Base-by-base conservation (phyloP, 2,113 vertebrate species). In the Notarius quadriscutis region DNA sequence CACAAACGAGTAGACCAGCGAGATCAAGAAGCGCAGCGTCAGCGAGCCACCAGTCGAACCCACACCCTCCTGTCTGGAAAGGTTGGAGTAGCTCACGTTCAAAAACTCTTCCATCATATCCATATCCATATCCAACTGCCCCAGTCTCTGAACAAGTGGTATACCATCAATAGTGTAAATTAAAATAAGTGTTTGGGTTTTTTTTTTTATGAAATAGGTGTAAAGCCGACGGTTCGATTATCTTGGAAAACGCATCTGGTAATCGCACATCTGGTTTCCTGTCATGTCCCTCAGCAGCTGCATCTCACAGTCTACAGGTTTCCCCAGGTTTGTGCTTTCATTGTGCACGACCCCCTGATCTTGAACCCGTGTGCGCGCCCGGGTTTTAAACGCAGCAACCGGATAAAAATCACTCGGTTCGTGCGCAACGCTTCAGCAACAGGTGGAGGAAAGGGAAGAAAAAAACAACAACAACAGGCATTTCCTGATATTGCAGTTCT, bases 1-100 rank as follows among this genome's bases (percentile, higher is more conserved):
- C 60, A 99, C 97, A 86, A 96, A 95, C 0, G 97, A 96, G 92
- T 98, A 98, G 75, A 97, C 95, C 0, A 95, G 91, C 0, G 97
- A 97, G 91, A 98, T 94, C 86, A 97, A 83, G 84, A 97, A 94
- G 4, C 97, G 91, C 89, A 98, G 92, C 8, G 93, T 89, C 0
- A 94, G 88, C 0, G 94, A 95, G 1, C 94, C 95, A 84, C 96
- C 95, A 4, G 94, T 95, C 2, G 91, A 84, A 25, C 93, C 93
- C 48, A 93, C 89, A 87, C 94, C 93, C 17, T 94, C 93, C 81
- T 91, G 79, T 7, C 93, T 93, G 55, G 85, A 74, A 12, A 80
- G 58, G 48, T 90, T 87, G 71, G 18, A 3, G 72, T 18, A 18
- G 83, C 89, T 94, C 62, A 63, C 63, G 88, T 71, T 92, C 84